Conservation (phyloP, 1,140 invertebrate genomes). For the Drosophila mojavensis region DNA sequence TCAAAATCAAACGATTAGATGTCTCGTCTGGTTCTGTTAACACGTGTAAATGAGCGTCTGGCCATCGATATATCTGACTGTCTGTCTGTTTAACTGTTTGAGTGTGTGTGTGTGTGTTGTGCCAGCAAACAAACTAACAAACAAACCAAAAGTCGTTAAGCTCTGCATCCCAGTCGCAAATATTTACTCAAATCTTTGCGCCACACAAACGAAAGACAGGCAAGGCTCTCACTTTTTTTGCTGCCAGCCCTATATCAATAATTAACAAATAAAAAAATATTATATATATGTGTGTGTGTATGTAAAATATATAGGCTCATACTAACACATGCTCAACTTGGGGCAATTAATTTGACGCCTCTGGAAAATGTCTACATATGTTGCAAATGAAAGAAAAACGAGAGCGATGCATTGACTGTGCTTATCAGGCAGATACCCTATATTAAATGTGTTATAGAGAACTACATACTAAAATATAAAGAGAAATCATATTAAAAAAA, state of each 20-base stretch:
- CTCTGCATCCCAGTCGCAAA: constrained; percentile 43
- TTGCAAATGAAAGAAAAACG: constrained; percentile 19
- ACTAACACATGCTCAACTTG: constrained; percentile 52
- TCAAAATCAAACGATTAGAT: constrained; percentile 55
- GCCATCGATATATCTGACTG: constrained; percentile 23
- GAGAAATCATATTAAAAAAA: too few relatives aligned
- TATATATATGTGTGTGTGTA: neutral
- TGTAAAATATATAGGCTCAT: constrained; percentile 38
- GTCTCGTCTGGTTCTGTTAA: constrained; percentile 23
- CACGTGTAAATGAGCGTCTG: constrained; percentile 46
- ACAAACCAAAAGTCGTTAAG: constrained; percentile 51
- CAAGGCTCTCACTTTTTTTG: neutral
- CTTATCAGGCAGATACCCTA: neutral
- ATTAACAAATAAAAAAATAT: constrained; percentile 26
- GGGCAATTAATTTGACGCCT: constrained; percentile 74
- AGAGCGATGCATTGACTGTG: neutral
- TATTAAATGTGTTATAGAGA: neutral
- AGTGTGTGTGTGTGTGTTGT: constrained; percentile 9
- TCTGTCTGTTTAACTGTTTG: neutral
- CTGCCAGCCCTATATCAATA: constrained; percentile 25
- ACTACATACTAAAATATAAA: too few relatives aligned
- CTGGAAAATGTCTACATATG: constrained; percentile 46
- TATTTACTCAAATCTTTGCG: constrained; percentile 49
- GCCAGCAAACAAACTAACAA: constrained; percentile 33
- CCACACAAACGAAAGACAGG: neutral